Percentiles rank a stretch among this genome's conserved stretches.
phyloP scores from a whole-genome alignment of 2,888 invertebrate genomes.

The Caradrina clavipalpis region DNA sequence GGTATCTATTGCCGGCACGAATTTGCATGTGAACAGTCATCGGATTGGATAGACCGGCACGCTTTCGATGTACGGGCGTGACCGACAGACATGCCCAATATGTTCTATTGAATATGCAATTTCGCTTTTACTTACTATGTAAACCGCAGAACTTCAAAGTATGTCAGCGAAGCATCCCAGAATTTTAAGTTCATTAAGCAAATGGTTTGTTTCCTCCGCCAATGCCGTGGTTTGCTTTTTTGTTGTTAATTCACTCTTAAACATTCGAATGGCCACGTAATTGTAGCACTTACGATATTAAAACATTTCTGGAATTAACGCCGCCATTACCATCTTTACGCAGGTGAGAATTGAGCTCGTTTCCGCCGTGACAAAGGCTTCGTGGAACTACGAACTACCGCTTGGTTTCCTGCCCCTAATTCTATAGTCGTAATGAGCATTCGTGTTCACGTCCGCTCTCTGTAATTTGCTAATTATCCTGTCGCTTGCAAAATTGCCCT shows the following conservation, averaged over 20 bases:
- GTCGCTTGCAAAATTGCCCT: slow-evolving; percentile 59
- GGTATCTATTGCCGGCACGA: slow-evolving; percentile 63
- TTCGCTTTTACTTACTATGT: slow-evolving; percentile 50
- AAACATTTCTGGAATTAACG: slow-evolving; percentile 52
- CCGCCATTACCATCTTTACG: slow-evolving; percentile 40
- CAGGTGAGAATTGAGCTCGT: slow-evolving; percentile 69
- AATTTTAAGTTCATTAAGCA: slow-evolving; percentile 38
- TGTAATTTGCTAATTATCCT: slow-evolving; percentile 68
- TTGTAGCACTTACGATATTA: slow-evolving; percentile 53
- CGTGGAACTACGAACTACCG: slow-evolving; percentile 51
- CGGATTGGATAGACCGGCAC: slow-evolving; percentile 63
- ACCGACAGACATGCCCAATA: slow-evolving; percentile 64
- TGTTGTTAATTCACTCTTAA: slow-evolving; percentile 27
- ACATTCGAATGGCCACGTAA: slow-evolving; percentile 49
- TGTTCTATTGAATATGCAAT: slow-evolving; percentile 60
- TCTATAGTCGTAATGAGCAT: slow-evolving; percentile 62
- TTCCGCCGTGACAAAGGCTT: slow-evolving; percentile 65
- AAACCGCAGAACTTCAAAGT: slow-evolving; percentile 12
- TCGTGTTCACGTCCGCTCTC: slow-evolving; percentile 54
- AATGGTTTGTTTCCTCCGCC: slow-evolving; percentile 41
- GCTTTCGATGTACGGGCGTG: slow-evolving; percentile 63
- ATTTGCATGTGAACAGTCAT: slow-evolving; percentile 68
- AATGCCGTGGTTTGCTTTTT: slow-evolving; percentile 20
- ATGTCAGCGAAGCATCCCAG: slow-evolving; percentile 34
- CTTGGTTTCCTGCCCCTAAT: slow-evolving; percentile 57